Conservation (phyloP, 1,140 invertebrate genomes). For the Tetragnatha versicolor region DNA sequence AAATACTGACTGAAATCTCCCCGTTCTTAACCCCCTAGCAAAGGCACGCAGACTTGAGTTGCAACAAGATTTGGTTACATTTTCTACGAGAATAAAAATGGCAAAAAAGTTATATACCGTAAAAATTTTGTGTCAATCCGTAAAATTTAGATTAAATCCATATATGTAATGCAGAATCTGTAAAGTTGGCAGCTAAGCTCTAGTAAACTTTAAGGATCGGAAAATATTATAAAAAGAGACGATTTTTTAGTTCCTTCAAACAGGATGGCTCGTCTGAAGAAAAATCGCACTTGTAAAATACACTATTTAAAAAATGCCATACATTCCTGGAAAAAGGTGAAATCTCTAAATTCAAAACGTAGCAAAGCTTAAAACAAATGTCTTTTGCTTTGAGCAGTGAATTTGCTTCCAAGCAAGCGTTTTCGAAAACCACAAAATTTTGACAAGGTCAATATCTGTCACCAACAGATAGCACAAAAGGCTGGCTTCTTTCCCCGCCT, state of each 20-base stretch:
- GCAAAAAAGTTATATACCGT: no score
- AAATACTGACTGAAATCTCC: no score
- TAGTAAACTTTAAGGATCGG: neutral
- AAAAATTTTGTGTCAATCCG: no score
- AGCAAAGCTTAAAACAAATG: neutral
- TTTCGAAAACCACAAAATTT: neutral
- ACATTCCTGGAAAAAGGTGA: neutral
- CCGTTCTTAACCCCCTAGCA: no score
- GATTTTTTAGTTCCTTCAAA: neutral
- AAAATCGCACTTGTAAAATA: neutral
- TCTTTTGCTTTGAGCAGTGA: neutral
- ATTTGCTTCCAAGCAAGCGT: neutral
- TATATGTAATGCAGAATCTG: neutral
- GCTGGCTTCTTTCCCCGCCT: neutral
- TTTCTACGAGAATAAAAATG: no score
- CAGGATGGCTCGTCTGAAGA: neutral
- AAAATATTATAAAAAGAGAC: neutral
- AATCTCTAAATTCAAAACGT: neutral
- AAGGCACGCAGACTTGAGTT: no score
- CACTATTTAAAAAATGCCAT: neutral
- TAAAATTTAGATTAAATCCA: neutral
- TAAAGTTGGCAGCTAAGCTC: neutral
- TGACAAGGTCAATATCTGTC: neutral
- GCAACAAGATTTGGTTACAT: no score
- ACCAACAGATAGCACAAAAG: neutral